Evolutionary conservation across 2,888 invertebrate species (phyloP).

Genomic region (Clistopyga incitator): DNA sequence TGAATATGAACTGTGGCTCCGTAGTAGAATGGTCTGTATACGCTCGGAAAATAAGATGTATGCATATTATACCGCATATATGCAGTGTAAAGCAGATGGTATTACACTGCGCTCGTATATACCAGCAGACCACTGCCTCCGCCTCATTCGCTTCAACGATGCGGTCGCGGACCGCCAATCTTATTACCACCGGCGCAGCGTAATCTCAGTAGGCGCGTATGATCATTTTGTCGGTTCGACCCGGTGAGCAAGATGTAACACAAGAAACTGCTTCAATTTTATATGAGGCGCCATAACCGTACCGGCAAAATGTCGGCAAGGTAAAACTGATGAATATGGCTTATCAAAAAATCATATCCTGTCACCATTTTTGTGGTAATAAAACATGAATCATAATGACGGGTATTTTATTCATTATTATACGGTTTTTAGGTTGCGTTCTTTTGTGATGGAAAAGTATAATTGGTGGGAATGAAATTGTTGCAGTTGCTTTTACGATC

Average conservation of each 20-base stretch:
- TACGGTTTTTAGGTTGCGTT: too few relatives aligned
- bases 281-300: not conserved
- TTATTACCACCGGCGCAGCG: slow-evolving; percentile 43
- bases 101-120: slow-evolving; percentile 1
- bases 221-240: slow-evolving; percentile 48
- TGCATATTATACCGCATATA: not conserved
- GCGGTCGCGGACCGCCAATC: slow-evolving; percentile 55
- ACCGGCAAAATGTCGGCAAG: not conserved
- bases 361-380: too few relatives aligned
- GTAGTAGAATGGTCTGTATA: not conserved
- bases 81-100: slow-evolving; percentile 17
- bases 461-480: too few relatives aligned
- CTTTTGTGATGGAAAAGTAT: too few relatives aligned
- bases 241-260: slow-evolving; percentile 20
- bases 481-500: too few relatives aligned
- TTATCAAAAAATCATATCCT: too few relatives aligned
- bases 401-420: too few relatives aligned
- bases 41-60: not conserved
- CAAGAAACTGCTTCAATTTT: slow-evolving; percentile 17
- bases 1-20: not conserved
- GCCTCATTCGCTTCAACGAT: slow-evolving; percentile 46
- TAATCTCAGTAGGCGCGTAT: slow-evolving; percentile 47
- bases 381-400: too few relatives aligned
- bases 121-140: not conserved
- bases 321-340: not conserved